Percentiles rank a stretch among this genome's conserved stretches.
phyloP scores from a whole-genome alignment of 2,797 vertebrate genomes.

The Capromys pilorides region DNA sequence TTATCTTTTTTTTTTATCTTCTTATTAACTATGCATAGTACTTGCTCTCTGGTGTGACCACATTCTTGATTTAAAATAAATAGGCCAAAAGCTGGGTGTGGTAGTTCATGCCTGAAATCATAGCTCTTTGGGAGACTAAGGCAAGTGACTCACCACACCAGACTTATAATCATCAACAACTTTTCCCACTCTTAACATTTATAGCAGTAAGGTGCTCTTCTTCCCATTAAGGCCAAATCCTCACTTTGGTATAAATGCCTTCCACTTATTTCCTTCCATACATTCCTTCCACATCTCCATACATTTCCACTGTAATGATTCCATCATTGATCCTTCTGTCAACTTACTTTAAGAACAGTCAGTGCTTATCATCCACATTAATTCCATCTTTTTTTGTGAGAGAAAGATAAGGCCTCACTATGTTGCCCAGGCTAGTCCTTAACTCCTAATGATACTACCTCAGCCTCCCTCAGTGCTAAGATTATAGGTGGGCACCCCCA shows the following conservation, averaged over 20 bases:
- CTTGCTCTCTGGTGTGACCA: background rate
- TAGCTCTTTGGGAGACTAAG: background rate
- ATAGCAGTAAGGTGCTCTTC: background rate
- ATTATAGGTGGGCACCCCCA: background rate
- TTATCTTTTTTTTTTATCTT: no score
- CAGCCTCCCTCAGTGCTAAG: background rate
- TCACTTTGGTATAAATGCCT: background rate
- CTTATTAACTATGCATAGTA: background rate
- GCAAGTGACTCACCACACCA: background rate
- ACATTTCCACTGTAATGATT: background rate
- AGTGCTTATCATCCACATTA: background rate
- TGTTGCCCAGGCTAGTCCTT: background rate
- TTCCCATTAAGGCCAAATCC: background rate
- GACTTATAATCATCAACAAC: background rate
- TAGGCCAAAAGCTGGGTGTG: background rate
- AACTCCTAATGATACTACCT: background rate
- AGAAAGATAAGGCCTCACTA: background rate
- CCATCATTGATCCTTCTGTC: background rate
- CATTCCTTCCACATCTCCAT: no score
- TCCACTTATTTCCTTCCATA: background rate
- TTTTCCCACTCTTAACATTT: background rate
- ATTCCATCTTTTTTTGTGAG: background rate
- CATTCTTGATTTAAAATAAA: background rate
- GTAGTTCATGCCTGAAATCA: background rate
- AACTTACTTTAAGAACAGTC: background rate